Percentiles rank a stretch among this genome's conserved stretches.
phyloP scores from a whole-genome alignment of 2,797 vertebrate species.

The Melanotaenia maccullochi region DNA sequence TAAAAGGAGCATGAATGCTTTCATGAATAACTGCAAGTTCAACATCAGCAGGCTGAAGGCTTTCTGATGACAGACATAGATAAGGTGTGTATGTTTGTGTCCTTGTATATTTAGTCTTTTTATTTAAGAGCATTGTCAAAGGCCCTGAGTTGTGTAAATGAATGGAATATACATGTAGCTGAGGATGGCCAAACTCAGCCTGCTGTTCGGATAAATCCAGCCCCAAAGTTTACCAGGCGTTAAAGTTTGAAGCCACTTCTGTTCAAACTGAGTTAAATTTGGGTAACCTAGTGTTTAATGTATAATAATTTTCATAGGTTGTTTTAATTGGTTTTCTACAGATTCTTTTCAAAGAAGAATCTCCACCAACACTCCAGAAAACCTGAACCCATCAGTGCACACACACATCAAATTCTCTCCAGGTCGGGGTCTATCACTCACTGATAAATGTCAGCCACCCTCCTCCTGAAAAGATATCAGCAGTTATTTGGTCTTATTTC shows the following conservation, averaged over 20 bases:
- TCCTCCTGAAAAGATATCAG: slow-evolving; percentile 62
- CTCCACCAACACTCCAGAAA: not conserved
- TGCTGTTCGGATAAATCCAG: not conserved
- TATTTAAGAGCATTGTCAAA: slow-evolving; percentile 23
- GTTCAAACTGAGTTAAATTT: no score
- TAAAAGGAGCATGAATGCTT: no score
- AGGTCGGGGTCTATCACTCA: slow-evolving; percentile 38
- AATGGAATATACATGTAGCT: slow-evolving; percentile 45
- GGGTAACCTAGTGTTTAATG: no score
- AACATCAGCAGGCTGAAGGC: not conserved
- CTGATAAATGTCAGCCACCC: slow-evolving; percentile 69
- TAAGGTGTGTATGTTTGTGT: slow-evolving; percentile 13
- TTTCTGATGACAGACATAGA: not conserved
- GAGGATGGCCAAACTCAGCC: slow-evolving; percentile 2
- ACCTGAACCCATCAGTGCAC: not conserved
- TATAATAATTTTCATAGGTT: no score
- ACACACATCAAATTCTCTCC: slow-evolving; percentile 8
- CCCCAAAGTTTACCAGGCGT: not conserved
- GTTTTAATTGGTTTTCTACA: not conserved
- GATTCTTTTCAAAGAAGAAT: not conserved
- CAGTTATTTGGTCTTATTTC: slow-evolving; percentile 74
- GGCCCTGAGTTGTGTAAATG: slow-evolving; percentile 22
- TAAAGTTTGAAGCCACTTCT: no score
- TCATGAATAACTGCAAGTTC: not conserved
- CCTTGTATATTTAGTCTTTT: slow-evolving; percentile 16